These are phyloP conservation scores for Odobenus rosmarus DNA, from an alignment of 2,113 vertebrate species.

Conservation along the genomic window DNA sequence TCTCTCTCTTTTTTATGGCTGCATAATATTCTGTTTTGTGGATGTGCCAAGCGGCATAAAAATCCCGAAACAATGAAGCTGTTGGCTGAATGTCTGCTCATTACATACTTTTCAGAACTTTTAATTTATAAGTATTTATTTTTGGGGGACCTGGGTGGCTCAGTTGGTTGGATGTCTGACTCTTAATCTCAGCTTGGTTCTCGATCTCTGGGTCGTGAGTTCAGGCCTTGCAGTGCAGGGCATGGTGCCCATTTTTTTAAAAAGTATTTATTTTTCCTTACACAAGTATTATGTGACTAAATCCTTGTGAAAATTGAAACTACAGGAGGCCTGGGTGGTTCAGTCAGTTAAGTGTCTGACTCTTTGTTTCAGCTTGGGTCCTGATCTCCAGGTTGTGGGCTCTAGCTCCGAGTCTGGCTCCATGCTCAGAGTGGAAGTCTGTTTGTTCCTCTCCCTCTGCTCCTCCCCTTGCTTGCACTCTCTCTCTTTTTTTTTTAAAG, in stretches of 20 bases:
- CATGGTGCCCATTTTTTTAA: not conserved
- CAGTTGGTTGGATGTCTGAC: not conserved
- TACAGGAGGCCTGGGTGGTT: not conserved
- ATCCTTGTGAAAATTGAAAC: constrained; percentile 8
- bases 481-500: no score
- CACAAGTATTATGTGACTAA: not conserved
- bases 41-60: not conserved
- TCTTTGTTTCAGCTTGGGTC: not conserved
- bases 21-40: not conserved
- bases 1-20: not conserved
- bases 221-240: not conserved
- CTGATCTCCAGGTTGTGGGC: not conserved
- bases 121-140: not conserved
- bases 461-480: not conserved
- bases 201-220: not conserved
- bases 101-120: not conserved
- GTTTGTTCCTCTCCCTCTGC: not conserved
- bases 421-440: not conserved
- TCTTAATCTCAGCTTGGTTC: not conserved
- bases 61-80: not conserved
- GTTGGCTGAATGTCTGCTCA: not conserved
- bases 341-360: not conserved
- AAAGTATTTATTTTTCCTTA: constrained; percentile 21
- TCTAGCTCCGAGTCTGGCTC: not conserved
- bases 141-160: not conserved